A percentile compares a stretch with the other conserved stretches of the same genome.
phyloP scores from a whole-genome alignment of 1,140 invertebrate species.

The Nasonia giraulti region DNA sequence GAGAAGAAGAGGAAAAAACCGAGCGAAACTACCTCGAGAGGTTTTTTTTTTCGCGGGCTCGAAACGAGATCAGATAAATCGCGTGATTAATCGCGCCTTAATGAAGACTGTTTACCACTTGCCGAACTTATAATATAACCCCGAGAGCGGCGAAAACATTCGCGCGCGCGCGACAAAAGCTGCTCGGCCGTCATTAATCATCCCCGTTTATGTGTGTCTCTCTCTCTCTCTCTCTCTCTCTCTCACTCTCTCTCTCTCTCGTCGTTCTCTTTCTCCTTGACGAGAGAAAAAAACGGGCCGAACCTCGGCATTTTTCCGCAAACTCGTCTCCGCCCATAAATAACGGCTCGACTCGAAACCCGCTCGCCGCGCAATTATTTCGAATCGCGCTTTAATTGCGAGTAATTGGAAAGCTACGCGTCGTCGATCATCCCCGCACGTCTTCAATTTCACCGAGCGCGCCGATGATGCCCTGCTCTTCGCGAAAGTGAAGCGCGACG shows the following conservation, averaged over 20 bases:
- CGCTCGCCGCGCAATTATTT: not conserved
- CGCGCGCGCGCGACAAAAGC: too few species aligned
- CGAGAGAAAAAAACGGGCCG: too few species aligned
- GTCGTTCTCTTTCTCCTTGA: too few species aligned
- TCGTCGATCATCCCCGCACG: conserved; percentile 26
- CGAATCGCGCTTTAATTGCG: conserved; percentile 29
- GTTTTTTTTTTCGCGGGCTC: not conserved
- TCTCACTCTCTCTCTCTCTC: too few species aligned
- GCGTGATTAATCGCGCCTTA: not conserved
- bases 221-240: too few species aligned
- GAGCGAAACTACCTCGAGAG: too few species aligned
- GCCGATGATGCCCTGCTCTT: not conserved
- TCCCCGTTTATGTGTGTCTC: too few species aligned
- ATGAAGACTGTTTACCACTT: too few species aligned
- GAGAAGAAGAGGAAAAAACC: too few species aligned
- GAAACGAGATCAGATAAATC: not conserved
- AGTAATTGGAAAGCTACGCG: conserved; percentile 37
- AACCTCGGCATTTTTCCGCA: not conserved
- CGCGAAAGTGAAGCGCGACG: conserved; percentile 26
- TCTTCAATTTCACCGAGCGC: conserved; percentile 30
- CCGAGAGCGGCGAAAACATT: too few species aligned
- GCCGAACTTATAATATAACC: too few species aligned
- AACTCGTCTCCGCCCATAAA: not conserved
- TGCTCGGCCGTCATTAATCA: too few species aligned
- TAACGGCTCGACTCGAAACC: not conserved